These are phyloP conservation scores for Pholis gunnellus DNA, from an alignment of 2,113 vertebrate species.

Conservation along the genomic window DNA sequence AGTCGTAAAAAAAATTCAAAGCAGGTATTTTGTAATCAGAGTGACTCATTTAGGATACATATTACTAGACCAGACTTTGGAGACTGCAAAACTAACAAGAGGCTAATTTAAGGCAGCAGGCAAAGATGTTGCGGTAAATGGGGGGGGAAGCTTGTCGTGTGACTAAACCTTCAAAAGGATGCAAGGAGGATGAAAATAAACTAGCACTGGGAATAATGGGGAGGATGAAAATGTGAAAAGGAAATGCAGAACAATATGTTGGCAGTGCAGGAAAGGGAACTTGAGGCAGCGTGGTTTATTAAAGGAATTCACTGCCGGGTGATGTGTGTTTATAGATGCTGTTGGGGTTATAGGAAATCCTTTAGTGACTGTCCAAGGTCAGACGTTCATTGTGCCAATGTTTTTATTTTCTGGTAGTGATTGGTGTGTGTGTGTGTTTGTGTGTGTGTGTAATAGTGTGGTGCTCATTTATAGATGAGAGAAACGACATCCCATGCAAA, in stretches of 20 bases:
- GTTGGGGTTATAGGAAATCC: slow-evolving; percentile 64
- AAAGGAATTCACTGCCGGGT: slow-evolving; percentile 64
- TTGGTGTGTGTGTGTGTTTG: background rate
- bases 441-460: background rate
- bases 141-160: slow-evolving; percentile 56
- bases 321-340: slow-evolving; percentile 51
- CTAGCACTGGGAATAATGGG: slow-evolving; percentile 63
- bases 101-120: slow-evolving; percentile 42
- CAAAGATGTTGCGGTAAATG: slow-evolving; percentile 58
- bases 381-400: background rate
- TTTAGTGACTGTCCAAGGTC: slow-evolving; percentile 50
- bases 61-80: slow-evolving; percentile 16
- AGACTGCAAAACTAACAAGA: slow-evolving; percentile 16
- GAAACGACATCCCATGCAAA: background rate
- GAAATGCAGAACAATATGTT: slow-evolving; percentile 72
- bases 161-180: slow-evolving; percentile 67
- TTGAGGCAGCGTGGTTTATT: slow-evolving; percentile 59
- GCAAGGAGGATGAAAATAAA: slow-evolving; percentile 63
- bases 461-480: background rate
- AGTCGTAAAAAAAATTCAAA: background rate
- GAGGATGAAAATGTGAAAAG: slow-evolving; percentile 67
- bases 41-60: slow-evolving; percentile 44
- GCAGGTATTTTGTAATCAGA: slow-evolving; percentile 26
- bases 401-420: slow-evolving; percentile 19
- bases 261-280: slow-evolving; percentile 59